phyloP scores from a whole-genome alignment of 2,113 vertebrate species.

The Grammomys dolichurus region DNA sequence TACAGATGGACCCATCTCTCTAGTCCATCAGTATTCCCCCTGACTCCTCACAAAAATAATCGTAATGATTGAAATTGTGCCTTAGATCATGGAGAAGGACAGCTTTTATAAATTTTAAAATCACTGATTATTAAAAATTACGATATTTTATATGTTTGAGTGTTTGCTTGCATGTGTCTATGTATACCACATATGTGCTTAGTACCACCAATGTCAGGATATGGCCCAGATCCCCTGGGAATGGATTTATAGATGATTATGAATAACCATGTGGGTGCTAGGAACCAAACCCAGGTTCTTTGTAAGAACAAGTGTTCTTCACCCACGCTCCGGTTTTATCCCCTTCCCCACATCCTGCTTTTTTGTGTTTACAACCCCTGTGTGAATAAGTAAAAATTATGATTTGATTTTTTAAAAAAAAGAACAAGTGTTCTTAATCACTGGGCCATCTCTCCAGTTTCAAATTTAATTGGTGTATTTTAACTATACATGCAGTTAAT shows the following conservation, averaged over 20 bases:
- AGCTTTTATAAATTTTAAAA: conserved; percentile 9
- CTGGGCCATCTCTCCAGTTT: not conserved
- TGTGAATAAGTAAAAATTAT: too few relatives aligned
- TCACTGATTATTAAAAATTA: not conserved
- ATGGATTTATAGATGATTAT: not conserved
- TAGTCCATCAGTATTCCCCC: not conserved
- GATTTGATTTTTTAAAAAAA: too few relatives aligned
- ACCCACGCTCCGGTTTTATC: too few relatives aligned
- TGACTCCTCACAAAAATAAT: not conserved
- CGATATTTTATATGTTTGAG: not conserved
- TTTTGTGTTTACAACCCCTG: too few relatives aligned
- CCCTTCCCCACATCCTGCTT: too few relatives aligned
- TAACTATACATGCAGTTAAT: not conserved
- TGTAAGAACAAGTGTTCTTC: not conserved
- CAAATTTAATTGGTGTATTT: not conserved
- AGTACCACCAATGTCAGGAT: not conserved
- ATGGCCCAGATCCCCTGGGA: not conserved
- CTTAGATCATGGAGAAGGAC: not conserved
- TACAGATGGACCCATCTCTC: not conserved
- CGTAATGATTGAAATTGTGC: not conserved
- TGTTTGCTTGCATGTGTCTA: not conserved
- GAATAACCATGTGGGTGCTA: not conserved
- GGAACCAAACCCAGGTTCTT: not conserved
- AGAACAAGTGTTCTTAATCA: not conserved
- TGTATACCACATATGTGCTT: not conserved